A percentile compares a stretch with the other conserved stretches of the same genome.
Conservation (phyloP, 2,113 vertebrate genomes). For the Theristicus caerulescens region DNA sequence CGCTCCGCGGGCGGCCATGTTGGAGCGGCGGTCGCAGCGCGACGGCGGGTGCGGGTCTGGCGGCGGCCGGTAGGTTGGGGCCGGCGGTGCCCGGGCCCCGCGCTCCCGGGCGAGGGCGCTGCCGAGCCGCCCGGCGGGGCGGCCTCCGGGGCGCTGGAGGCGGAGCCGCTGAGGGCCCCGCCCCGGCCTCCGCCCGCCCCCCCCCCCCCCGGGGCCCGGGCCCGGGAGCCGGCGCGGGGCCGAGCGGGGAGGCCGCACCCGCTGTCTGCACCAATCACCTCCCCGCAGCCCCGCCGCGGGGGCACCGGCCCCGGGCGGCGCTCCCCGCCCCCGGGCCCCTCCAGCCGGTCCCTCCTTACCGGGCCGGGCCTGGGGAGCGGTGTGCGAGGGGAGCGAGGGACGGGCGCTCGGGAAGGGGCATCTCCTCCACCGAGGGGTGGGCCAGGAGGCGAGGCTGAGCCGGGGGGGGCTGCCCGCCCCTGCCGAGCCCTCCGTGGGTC, state of each 20-base stretch:
- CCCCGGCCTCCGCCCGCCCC: neutral
- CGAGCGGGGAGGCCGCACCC: neutral
- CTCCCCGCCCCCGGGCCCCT: neutral
- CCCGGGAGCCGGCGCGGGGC: neutral
- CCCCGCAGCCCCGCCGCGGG: neutral
- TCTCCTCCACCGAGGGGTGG: neutral
- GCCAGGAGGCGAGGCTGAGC: neutral
- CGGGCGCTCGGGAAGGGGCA: neutral
- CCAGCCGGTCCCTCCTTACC: neutral
- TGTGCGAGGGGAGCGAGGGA: neutral
- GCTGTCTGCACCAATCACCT: slow-evolving; percentile 35
- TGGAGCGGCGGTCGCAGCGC: slow-evolving; percentile 71
- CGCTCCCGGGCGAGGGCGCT: neutral
- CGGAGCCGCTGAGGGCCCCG: neutral
- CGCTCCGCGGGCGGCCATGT: slow-evolving; percentile 77
- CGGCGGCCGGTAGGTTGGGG: slow-evolving; percentile 70
- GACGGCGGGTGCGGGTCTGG: slow-evolving; percentile 65
- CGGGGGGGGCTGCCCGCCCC: neutral
- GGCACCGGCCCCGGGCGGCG: neutral
- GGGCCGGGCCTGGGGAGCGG: neutral
- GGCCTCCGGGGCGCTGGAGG: neutral
- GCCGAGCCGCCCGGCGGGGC: neutral
- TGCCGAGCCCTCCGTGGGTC: neutral
- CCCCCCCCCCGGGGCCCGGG: neutral
- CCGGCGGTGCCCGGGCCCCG: neutral